Conservation (phyloP, 2,888 invertebrate genomes). For the Chaetogeoica ovagalla region DNA sequence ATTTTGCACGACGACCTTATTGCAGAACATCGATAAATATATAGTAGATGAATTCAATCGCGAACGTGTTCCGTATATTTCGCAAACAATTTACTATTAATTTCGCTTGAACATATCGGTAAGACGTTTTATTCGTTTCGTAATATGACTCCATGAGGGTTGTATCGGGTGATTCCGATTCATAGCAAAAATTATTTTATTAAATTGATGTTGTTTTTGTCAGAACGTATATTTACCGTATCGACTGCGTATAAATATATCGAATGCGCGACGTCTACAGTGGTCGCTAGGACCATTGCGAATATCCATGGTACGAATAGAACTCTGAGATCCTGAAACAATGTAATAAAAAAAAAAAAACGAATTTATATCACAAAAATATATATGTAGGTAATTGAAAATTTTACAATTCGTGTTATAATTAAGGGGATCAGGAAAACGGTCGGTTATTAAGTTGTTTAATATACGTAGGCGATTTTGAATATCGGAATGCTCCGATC, state of each 20-base stretch:
- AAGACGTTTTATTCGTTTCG: too few species aligned
- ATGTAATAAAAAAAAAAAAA: slow-evolving; percentile 39
- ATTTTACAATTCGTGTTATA: background rate
- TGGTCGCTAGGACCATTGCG: slow-evolving; percentile 68
- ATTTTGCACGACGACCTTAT: background rate
- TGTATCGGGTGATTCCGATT: background rate
- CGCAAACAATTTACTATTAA: background rate
- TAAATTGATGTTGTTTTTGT: background rate
- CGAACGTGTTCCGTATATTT: background rate
- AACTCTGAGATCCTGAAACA: slow-evolving; percentile 70
- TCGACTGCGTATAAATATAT: slow-evolving; percentile 69
- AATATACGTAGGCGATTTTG: too few species aligned
- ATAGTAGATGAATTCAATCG: background rate
- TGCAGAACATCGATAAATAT: background rate
- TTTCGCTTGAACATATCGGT: background rate
- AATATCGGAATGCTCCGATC: too few species aligned
- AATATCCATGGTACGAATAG: slow-evolving; percentile 77
- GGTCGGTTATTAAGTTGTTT: too few species aligned
- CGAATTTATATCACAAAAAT: background rate
- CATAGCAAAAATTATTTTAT: background rate
- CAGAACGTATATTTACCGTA: slow-evolving; percentile 64
- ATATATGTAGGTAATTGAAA: background rate
- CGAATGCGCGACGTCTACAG: slow-evolving; percentile 70
- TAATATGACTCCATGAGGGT: too few species aligned
- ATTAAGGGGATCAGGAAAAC: too few species aligned